Percentiles rank a stretch among this genome's conserved stretches.
These are phyloP conservation scores for Parnassius mnemosyne DNA, from an alignment of 2,888 invertebrate species.

Conservation along the genomic window DNA sequence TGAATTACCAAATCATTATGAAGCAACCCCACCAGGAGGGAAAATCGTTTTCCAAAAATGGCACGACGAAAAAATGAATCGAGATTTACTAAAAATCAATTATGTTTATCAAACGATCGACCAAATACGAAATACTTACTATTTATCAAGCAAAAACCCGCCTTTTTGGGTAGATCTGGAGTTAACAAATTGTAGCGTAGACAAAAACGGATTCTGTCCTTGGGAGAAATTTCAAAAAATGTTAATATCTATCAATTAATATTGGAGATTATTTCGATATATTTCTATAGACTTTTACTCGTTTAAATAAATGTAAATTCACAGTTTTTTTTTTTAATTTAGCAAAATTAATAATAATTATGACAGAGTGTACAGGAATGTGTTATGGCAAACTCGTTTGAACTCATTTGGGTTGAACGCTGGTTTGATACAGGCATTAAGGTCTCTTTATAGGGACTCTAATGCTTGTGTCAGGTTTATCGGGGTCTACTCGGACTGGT, in stretches of 20 bases:
- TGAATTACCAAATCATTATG: conserved; percentile 48
- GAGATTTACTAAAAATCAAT: conserved; percentile 52
- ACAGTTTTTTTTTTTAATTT: too few relatives aligned
- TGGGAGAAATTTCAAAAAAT: conserved; percentile 47
- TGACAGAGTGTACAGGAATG: too few relatives aligned
- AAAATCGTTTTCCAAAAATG: conserved; percentile 66
- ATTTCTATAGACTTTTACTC: too few relatives aligned
- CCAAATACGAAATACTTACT: conserved; percentile 47
- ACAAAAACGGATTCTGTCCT: conserved; percentile 48
- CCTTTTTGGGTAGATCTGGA: conserved; percentile 46
- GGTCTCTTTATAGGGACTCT: too few relatives aligned
- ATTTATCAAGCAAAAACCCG: conserved; percentile 42
- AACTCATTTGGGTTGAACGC: too few relatives aligned
- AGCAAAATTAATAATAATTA: too few relatives aligned
- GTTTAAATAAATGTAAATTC: too few relatives aligned
- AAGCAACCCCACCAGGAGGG: conserved; percentile 60
- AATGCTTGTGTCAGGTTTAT: too few relatives aligned
- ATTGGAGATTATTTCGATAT: background rate
- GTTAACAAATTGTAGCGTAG: conserved; percentile 42
- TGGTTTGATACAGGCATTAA: too few relatives aligned
- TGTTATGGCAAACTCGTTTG: too few relatives aligned
- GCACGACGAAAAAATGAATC: conserved; percentile 39
- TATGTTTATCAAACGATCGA: conserved; percentile 52
- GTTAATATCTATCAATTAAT: conserved; percentile 25
- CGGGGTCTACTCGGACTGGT: too few relatives aligned